phyloP scores from a whole-genome alignment of 2,113 vertebrate genomes.

The Pygoscelis antarcticus region DNA sequence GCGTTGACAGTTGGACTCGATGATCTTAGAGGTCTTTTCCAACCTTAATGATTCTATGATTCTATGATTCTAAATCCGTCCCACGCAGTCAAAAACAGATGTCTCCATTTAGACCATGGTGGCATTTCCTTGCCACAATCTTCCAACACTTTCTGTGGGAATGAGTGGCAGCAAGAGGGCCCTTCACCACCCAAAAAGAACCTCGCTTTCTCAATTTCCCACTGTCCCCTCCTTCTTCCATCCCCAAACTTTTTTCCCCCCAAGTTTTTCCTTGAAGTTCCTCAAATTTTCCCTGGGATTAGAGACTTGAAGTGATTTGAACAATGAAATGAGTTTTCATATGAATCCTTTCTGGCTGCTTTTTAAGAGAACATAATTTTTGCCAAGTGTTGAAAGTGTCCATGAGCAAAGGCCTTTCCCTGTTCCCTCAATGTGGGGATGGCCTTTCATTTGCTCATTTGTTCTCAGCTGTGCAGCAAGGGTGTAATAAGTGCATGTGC shows the following conservation, averaged over 20 bases:
- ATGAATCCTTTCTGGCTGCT: not conserved
- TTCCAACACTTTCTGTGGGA: not conserved
- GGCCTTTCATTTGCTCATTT: not conserved
- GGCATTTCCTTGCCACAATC: not conserved
- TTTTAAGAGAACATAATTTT: not conserved
- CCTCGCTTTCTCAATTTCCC: not conserved
- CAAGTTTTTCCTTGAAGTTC: not conserved
- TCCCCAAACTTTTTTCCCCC: not conserved
- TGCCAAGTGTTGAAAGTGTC: not conserved
- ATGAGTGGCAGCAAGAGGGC: not conserved
- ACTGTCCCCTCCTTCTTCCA: not conserved
- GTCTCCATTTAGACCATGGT: not conserved
- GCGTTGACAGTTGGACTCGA: too few relatives aligned
- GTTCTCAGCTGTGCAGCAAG: not conserved
- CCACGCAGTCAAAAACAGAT: not conserved
- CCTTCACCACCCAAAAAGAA: not conserved
- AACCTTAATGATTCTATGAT: too few relatives aligned
- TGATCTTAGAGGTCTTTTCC: too few relatives aligned
- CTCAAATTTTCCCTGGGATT: not conserved
- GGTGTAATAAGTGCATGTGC: fast-evolving
- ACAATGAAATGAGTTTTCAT: not conserved
- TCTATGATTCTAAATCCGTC: not conserved
- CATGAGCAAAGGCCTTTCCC: not conserved
- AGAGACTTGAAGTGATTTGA: not conserved
- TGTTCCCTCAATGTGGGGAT: fast-evolving